Conservation (phyloP, 2,888 invertebrate species). For the Drosophila crucigera region DNA sequence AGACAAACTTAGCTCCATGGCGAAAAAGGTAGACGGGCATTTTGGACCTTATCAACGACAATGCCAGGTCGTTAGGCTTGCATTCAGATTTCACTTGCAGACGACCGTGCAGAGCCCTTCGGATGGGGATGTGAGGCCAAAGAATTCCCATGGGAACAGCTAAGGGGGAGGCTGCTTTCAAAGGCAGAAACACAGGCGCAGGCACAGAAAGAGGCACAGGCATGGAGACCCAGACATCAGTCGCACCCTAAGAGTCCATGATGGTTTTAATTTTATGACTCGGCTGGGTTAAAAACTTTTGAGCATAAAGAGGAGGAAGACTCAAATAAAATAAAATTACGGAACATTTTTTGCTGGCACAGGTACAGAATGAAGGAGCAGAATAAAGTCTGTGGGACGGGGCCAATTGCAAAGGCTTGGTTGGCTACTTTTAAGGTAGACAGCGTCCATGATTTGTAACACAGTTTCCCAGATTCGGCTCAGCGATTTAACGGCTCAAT, state of each 20-base stretch:
- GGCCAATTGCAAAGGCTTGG: constrained; percentile 14
- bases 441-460: constrained; percentile 68
- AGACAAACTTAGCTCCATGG: constrained; percentile 23
- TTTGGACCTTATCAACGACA: constrained; percentile 75
- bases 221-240: constrained; percentile 37
- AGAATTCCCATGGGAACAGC: constrained; percentile 22
- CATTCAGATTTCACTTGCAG: constrained; percentile 69
- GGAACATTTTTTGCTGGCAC: constrained; percentile 44
- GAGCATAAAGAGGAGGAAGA: constrained; percentile 51
- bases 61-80: constrained; percentile 79
- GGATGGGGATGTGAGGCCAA: constrained; percentile 31
- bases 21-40: constrained; percentile 49
- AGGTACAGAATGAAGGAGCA: background rate
- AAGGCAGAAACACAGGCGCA: constrained; percentile 14
- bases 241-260: constrained; percentile 61
- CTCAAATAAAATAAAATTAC: constrained; percentile 63
- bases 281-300: constrained; percentile 71
- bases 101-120: constrained; percentile 20
- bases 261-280: constrained; percentile 77
- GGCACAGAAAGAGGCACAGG: constrained; percentile 5
- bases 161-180: constrained; percentile 39
- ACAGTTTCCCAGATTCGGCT: constrained; percentile 60
- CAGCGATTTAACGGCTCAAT: constrained; percentile 69
- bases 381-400: constrained; percentile 1
- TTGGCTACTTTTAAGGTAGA: constrained; percentile 49